Evolutionary conservation across 2,113 vertebrate genomes (phyloP), one percentile per base, ranked within the genome.

Genomic region (Callocephalon fimbriatum): DNA sequence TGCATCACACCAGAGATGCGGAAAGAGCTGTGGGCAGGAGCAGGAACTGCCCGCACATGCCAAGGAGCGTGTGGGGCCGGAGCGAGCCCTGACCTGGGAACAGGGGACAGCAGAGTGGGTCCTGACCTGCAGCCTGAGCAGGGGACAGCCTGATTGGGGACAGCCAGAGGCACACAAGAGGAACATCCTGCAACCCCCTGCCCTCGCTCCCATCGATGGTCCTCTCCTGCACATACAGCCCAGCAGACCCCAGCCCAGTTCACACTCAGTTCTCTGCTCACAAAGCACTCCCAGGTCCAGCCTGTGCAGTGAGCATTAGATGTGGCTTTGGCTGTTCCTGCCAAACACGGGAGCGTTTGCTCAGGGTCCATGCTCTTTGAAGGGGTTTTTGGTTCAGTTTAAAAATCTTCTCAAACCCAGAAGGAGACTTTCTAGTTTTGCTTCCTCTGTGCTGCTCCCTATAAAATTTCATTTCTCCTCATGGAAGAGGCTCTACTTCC

Each of bases 131-230:
- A 75, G 48, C 44, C 31, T 10, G 8, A n/a, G 32, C 6, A 9
- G 44, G 35, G 38, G 44, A 27, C 61, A 62, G 74, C 44, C 32
- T 9, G 35, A 26, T 4, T 4, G 40, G 38, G 38, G 48, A 21
- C 56, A 62, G 78, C 44, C 2, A 2, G n/a, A 35, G 50, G 56
- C 50, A 13, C 29, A 29, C 29, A 44, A 42, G 21, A 14, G 18
- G 23, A 18, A 23, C 47, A 8, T 70, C 48, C 67, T 32, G 32
- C 61, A 71, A 31, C 71, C 54, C 35, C 66, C 23, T 51, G 40
- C 38, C 23, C n/a, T 73, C 8, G 9, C 56, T 58, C 56, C 56
- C 3, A 0, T 15, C n/a, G 29, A 17, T 0, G 2, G 6, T 8
- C 16, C 15, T 37, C 44, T 44, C 16, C 84, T 14, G 32, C 40